phyloP scores from a whole-genome alignment of 2,113 vertebrate species.

The Epinephelus fuscoguttatus region DNA sequence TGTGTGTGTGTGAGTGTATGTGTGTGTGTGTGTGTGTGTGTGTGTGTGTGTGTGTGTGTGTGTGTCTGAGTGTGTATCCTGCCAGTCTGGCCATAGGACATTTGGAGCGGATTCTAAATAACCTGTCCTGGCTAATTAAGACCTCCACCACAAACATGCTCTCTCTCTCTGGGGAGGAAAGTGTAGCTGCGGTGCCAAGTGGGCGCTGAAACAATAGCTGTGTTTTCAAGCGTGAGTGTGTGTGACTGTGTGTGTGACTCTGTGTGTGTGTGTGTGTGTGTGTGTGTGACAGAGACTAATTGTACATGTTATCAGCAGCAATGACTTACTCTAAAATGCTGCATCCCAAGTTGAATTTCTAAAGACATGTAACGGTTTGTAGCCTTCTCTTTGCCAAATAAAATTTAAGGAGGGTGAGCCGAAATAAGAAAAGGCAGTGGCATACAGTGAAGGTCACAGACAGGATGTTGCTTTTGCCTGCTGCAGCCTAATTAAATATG shows the following conservation, averaged over 20 bases:
- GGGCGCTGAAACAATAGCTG: slow-evolving; percentile 52
- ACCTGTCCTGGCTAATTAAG: slow-evolving; percentile 71
- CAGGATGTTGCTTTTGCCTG: slow-evolving; percentile 15
- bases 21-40: slow-evolving; percentile 16
- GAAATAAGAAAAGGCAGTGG: background rate
- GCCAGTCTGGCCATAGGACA: slow-evolving; percentile 43
- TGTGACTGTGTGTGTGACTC: background rate
- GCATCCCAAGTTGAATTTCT: background rate
- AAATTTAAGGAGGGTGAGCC: background rate
- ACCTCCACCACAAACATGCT: slow-evolving; percentile 49
- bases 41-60: slow-evolving; percentile 1
- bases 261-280: slow-evolving; percentile 3
- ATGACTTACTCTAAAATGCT: background rate
- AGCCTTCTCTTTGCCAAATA: background rate
- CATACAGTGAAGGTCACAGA: slow-evolving; percentile 43
- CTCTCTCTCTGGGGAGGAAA: slow-evolving; percentile 50
- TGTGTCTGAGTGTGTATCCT: background rate
- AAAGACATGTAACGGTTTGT: background rate
- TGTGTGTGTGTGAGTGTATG: slow-evolving; percentile 8
- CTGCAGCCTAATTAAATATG: slow-evolving; percentile 30
- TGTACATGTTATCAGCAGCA: background rate
- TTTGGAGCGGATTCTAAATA: slow-evolving; percentile 66
- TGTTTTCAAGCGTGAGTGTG: slow-evolving; percentile 5
- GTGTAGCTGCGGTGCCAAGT: slow-evolving; percentile 39
- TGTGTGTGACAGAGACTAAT: slow-evolving; percentile 1